Conservation (phyloP, 1,140 invertebrate species). For the Drosophila ananassae region DNA sequence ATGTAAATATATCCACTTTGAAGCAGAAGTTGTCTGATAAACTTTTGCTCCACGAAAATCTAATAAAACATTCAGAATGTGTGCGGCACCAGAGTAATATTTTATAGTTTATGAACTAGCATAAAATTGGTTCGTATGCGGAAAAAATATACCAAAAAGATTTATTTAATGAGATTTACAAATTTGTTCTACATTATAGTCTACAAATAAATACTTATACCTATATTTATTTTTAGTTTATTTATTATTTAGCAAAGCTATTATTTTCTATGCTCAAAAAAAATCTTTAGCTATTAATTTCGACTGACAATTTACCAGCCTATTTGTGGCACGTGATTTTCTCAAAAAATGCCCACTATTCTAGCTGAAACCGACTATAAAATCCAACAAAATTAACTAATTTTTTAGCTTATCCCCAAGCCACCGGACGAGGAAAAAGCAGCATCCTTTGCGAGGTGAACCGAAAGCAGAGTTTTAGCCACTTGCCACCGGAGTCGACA, state of each 20-base stretch:
- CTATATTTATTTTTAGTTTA: too few relatives aligned
- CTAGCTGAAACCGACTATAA: conserved; percentile 16
- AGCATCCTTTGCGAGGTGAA: conserved; percentile 5
- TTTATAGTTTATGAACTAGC: conserved; percentile 44
- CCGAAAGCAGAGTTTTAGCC: conserved; percentile 27
- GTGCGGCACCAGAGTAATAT: conserved; percentile 39
- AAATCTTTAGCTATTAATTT: conserved; percentile 7
- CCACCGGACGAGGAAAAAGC: conserved; percentile 41
- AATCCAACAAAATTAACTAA: conserved; percentile 70
- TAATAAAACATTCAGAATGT: conserved; percentile 52
- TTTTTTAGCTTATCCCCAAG: conserved; percentile 61
- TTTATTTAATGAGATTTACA: conserved; percentile 3
- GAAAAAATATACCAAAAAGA: not conserved
- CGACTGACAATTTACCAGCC: conserved; percentile 58
- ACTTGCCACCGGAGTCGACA: conserved; percentile 57
- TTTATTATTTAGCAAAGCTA: not conserved
- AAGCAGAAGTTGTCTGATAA: conserved; percentile 29
- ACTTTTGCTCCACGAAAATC: conserved; percentile 36
- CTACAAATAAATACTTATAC: not conserved
- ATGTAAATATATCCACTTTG: conserved; percentile 22
- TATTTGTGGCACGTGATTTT: conserved; percentile 49
- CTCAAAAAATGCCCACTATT: conserved; percentile 26
- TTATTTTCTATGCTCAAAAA: not conserved
- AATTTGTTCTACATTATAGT: too few relatives aligned
- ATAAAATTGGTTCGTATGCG: not conserved